Percentiles rank a stretch among this genome's conserved stretches.
These are phyloP conservation scores for Tinea trinotella DNA, from an alignment of 2,888 invertebrate genomes.

Conservation along the genomic window DNA sequence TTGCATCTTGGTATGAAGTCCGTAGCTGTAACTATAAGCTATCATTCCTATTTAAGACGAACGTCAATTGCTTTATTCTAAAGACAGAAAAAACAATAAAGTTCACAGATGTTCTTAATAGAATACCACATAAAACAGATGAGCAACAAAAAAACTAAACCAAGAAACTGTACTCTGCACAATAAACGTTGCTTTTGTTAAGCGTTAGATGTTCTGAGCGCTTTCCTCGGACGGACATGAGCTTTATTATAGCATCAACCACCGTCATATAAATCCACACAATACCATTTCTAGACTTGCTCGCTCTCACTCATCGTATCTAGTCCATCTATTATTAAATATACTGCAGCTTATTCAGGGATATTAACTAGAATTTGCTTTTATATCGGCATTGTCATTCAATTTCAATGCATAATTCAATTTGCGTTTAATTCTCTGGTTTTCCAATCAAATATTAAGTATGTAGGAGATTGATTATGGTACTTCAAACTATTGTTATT, in stretches of 20 bases:
- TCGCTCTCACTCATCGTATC: background rate
- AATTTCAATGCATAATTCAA: too few relatives aligned
- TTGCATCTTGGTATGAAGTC: too few relatives aligned
- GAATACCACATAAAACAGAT: background rate
- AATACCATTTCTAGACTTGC: background rate
- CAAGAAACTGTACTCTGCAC: background rate
- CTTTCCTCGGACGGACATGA: background rate
- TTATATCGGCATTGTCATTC: slow-evolving; percentile 7
- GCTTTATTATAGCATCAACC: background rate
- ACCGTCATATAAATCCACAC: slow-evolving; percentile 1
- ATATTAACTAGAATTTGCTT: slow-evolving; percentile 9
- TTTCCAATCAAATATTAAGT: too few relatives aligned
- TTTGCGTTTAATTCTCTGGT: too few relatives aligned
- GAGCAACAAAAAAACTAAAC: background rate
- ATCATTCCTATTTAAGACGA: background rate
- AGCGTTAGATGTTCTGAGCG: background rate
- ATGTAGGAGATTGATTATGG: too few relatives aligned
- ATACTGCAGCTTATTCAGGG: background rate
- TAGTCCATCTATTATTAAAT: slow-evolving; percentile 11
- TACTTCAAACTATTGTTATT: too few relatives aligned
- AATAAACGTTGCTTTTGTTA: background rate
- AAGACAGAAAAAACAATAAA: background rate
- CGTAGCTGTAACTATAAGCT: too few relatives aligned
- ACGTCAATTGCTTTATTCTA: background rate
- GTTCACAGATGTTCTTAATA: background rate